A percentile compares a stretch with the other conserved stretches of the same genome.
Conservation (phyloP, 2,797 vertebrate species). For the Hipposideros larvatus region DNA sequence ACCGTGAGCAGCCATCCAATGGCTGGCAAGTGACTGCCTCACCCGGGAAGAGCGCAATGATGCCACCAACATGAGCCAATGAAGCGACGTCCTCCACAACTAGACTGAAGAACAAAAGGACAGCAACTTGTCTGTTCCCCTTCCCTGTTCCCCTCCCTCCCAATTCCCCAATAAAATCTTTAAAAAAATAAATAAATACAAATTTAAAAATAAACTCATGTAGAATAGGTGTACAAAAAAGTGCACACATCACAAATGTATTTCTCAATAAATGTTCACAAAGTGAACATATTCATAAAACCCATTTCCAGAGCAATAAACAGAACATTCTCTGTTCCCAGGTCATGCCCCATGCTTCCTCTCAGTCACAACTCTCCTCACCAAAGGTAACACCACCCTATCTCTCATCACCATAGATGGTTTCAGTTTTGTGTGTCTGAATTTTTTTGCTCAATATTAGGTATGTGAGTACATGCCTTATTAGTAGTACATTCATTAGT, state of each 20-base stretch:
- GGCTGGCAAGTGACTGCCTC: too few species aligned
- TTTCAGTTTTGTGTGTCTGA: neutral
- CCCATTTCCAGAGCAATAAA: neutral
- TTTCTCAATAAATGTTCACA: neutral
- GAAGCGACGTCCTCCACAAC: too few species aligned
- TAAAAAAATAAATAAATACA: too few species aligned
- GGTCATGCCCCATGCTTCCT: neutral
- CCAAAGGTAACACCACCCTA: neutral
- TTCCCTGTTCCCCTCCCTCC: too few species aligned
- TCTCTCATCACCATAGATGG: too few species aligned
- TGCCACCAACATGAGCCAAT: too few species aligned
- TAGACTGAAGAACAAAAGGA: too few species aligned
- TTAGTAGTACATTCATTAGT: neutral
- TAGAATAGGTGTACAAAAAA: neutral
- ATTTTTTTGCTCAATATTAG: neutral
- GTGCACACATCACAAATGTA: neutral
- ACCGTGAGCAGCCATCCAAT: too few species aligned
- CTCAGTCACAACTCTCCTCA: neutral
- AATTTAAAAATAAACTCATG: neutral
- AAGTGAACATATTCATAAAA: neutral
- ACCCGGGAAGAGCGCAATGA: too few species aligned
- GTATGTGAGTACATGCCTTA: neutral
- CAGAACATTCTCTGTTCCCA: neutral
- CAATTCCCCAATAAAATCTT: too few species aligned
- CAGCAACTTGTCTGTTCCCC: too few species aligned